Evolutionary conservation across 2,797 vertebrate species (phyloP).

Genomic region (Discoglossus pictus): DNA sequence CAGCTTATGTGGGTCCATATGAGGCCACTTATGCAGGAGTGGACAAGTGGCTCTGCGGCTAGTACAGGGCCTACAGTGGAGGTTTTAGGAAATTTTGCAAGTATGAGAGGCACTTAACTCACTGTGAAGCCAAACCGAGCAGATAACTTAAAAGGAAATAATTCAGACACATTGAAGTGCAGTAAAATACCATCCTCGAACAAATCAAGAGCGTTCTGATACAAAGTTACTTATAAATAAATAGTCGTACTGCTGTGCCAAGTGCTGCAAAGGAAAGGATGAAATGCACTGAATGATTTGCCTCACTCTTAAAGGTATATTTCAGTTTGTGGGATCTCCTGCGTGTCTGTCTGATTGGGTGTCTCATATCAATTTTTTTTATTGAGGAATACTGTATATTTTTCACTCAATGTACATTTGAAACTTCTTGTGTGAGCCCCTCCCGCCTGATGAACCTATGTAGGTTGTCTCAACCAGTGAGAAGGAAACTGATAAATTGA

Average conservation of each 20-base stretch:
- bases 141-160: conserved; percentile 24
- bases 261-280: neutral
- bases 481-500: too few species aligned
- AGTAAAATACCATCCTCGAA: neutral
- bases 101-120: conserved; percentile 25
- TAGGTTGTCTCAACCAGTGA: too few species aligned
- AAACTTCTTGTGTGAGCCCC: too few species aligned
- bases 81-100: conserved; percentile 3
- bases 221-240: conserved; percentile 8
- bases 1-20: too few species aligned
- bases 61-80: neutral
- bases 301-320: too few species aligned
- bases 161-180: neutral
- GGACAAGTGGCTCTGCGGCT: neutral
- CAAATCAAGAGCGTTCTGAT: conserved; percentile 20
- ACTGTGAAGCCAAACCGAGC: conserved; percentile 13
- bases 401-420: too few species aligned
- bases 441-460: too few species aligned
- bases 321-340: too few species aligned
- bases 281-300: too few species aligned
- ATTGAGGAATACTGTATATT: too few species aligned
- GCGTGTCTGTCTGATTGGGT: too few species aligned
- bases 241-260: neutral
- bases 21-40: conserved; percentile 1
- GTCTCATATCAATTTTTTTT: too few species aligned